phyloP scores from a whole-genome alignment of 2,113 vertebrate genomes.

The Bufo bufo region DNA sequence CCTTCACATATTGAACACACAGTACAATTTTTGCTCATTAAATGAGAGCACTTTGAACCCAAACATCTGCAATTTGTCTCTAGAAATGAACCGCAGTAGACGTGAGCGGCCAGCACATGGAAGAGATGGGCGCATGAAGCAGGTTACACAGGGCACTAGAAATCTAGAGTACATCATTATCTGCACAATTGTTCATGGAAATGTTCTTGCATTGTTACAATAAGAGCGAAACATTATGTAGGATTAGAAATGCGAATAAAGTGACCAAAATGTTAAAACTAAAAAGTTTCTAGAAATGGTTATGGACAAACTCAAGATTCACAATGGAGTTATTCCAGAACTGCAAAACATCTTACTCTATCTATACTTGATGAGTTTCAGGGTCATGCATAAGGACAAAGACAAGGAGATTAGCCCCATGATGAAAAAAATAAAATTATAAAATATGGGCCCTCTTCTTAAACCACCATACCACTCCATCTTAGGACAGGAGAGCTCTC shows the following conservation, averaged over 20 bases:
- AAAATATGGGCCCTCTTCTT: no score
- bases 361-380: no score
- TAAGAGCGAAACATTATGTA: not conserved
- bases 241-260: not conserved
- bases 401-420: no score
- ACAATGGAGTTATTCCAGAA: not conserved
- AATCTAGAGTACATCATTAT: slow-evolving; percentile 36
- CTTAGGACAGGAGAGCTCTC: no score
- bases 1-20: slow-evolving; percentile 14
- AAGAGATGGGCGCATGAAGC: not conserved
- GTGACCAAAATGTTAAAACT: not conserved
- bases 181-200: slow-evolving; percentile 4
- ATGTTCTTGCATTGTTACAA: slow-evolving; percentile 10
- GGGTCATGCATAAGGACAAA: no score
- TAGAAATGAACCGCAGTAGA: not conserved
- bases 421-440: no score
- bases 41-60: slow-evolving; percentile 46
- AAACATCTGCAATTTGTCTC: slow-evolving; percentile 19
- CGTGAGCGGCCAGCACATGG: not conserved
- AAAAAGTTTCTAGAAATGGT: not conserved
- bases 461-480: no score
- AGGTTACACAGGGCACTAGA: slow-evolving; percentile 21
- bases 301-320: not conserved
- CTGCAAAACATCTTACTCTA: no score
- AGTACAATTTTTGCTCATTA: slow-evolving; percentile 50